Evolutionary conservation across 2,113 vertebrate genomes (phyloP), one percentile per base, ranked within the genome.

Genomic region (Laticauda colubrina): DNA sequence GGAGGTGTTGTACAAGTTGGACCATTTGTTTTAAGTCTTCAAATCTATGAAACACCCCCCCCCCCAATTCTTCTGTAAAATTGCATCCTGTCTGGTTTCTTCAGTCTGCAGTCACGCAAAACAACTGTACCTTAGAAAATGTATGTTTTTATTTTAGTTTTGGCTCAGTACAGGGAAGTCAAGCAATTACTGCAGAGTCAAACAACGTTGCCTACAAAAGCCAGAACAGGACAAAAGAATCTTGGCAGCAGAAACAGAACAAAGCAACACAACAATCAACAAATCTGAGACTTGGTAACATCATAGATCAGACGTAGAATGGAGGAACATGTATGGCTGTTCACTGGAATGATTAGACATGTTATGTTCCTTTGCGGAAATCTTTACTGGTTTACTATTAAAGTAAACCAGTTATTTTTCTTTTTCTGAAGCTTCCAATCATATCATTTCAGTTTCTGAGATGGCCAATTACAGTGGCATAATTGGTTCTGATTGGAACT

Each of bases 221-320:
- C 54, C 15, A 89, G 90, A 89, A 87, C 18, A 89, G 81, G 57
- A 92, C 21, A 92, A 90, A 90, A 86, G 75, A 87, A 90, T 43
- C 39, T 75, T 87, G 81, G 81, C 81, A 92, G 56, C 39, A 64
- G 29, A 87, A 51, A 23, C 7, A 43, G 20, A 34, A 56, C 56
- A 93, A 87, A 45, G 18, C 12, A 85, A 20, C 20, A n/a, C 21
- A 54, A 87, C 18, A 69, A 21, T 69, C 21, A 34, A 89, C 57
- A 86, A 20, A 20, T 48, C 34, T 8, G 39, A 75, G 20, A 11
- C 48, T 86, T 54, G 56, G 24, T 89, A 54, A 26, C 39, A 81
- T 24, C 55, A 88, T 91, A 54, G 81, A 64, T 45, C 26, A 24
- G n/a, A 45, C 14, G 45, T 26, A 69, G 8, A 55, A 48, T 9